Evolutionary conservation across 2,888 invertebrate species (phyloP).

Genomic region (Gymnocheta viridis): DNA sequence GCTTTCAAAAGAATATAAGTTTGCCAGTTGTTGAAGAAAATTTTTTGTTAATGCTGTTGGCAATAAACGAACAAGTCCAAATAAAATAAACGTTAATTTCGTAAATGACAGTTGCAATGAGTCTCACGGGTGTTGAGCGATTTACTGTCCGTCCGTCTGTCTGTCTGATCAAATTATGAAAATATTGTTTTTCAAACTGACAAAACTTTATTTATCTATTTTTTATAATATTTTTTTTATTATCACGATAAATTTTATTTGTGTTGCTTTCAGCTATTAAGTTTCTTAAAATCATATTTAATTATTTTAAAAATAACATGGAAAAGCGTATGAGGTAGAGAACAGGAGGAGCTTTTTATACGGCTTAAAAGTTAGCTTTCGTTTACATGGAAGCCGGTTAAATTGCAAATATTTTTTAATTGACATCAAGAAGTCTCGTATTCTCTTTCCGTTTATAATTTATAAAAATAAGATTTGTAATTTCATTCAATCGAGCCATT

Average conservation of each 20-base stretch:
- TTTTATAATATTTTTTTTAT: background rate
- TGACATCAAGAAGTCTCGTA: too few relatives aligned
- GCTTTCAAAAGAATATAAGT: background rate
- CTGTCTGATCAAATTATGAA: background rate
- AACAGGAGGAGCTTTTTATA: too few relatives aligned
- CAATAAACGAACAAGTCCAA: slow-evolving; percentile 38
- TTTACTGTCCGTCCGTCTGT: slow-evolving; percentile 17
- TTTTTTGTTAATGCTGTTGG: slow-evolving; percentile 45
- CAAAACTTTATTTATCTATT: slow-evolving; percentile 3
- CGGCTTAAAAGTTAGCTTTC: too few relatives aligned
- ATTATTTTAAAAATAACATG: too few relatives aligned
- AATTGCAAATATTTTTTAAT: too few relatives aligned
- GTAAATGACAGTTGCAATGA: slow-evolving; percentile 70
- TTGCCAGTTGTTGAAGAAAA: slow-evolving; percentile 17
- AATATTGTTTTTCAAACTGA: background rate
- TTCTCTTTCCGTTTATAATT: too few relatives aligned
- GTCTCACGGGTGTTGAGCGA: slow-evolving; percentile 54
- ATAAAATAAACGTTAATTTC: slow-evolving; percentile 65
- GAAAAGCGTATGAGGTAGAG: too few relatives aligned
- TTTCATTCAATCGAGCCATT: too few relatives aligned
- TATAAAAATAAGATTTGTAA: too few relatives aligned
- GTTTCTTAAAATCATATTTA: too few relatives aligned
- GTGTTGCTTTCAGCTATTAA: too few relatives aligned
- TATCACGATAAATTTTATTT: background rate
- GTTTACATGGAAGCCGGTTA: too few relatives aligned